These are phyloP conservation scores for Drosophila anomalipes DNA, from an alignment of 2,888 invertebrate species.

Conservation along the genomic window DNA sequence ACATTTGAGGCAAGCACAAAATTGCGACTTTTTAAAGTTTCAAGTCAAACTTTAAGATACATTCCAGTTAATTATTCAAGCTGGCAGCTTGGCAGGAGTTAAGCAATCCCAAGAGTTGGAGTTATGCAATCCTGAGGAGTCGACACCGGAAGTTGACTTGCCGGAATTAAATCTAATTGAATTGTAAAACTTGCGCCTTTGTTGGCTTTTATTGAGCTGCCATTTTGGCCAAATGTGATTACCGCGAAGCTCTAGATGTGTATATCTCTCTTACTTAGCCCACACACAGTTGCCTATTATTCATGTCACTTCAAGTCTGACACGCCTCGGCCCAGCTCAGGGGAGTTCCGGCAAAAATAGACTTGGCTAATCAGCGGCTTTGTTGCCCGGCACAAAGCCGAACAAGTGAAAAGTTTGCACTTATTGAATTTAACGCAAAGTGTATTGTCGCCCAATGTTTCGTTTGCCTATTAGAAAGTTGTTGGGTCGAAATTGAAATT, in stretches of 20 bases:
- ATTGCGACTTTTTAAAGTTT: constrained; percentile 18
- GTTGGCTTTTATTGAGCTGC: constrained; percentile 54
- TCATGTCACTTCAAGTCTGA: constrained; percentile 58
- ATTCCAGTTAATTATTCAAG: constrained; percentile 49
- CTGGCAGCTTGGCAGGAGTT: constrained; percentile 22
- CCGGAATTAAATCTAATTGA: constrained; percentile 73
- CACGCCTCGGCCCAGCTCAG: constrained; percentile 10
- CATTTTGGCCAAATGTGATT: constrained; percentile 74
- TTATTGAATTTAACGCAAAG: constrained; percentile 69
- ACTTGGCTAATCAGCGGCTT: constrained; percentile 72
- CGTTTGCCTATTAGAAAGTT: constrained; percentile 63
- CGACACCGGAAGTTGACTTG: constrained; percentile 41
- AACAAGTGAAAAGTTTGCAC: constrained; percentile 44
- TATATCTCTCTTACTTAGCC: not conserved
- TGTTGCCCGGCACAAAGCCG: constrained; percentile 43
- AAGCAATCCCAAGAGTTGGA: constrained; percentile 18
- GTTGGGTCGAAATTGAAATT: constrained; percentile 46
- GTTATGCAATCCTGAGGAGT: constrained; percentile 26
- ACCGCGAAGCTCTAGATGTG: constrained; percentile 41
- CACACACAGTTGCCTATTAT: constrained; percentile 48
- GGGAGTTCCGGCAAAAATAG: constrained; percentile 18
- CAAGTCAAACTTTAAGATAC: constrained; percentile 19
- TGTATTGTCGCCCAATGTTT: constrained; percentile 55
- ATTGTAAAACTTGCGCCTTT: constrained; percentile 66
- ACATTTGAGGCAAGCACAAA: constrained; percentile 56